Conservation (phyloP, 2,797 vertebrate genomes). For the Lutjanus argentimaculatus region DNA sequence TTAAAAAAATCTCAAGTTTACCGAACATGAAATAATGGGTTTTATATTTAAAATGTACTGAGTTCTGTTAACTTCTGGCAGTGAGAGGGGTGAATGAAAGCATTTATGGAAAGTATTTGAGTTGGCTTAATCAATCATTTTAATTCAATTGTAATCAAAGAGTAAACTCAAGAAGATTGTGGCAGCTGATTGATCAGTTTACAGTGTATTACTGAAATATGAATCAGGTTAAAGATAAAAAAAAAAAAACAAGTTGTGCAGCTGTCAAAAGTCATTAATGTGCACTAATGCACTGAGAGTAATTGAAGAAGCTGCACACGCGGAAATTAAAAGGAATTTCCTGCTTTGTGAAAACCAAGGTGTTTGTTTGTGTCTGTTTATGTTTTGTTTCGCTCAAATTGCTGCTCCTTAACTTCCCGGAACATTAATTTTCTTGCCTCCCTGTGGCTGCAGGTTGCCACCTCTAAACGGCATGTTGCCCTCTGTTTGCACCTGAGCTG, state of each 20-base stretch:
- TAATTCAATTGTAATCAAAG: no score
- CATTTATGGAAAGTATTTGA: no score
- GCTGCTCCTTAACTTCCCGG: constrained; percentile 54
- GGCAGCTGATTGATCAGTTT: no score
- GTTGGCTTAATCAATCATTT: no score
- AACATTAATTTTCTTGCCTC: constrained; percentile 55
- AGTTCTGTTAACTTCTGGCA: no score
- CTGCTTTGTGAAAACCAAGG: constrained; percentile 36
- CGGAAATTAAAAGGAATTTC: constrained; percentile 39
- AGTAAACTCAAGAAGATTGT: no score
- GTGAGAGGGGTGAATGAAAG: no score
- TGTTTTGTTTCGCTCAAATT: constrained; percentile 43
- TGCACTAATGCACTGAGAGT: neutral
- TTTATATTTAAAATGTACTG: no score
- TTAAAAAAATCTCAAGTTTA: no score
- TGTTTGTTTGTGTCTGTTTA: constrained; percentile 59
- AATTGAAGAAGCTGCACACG: neutral
- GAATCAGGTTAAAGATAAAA: neutral
- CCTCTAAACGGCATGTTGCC: constrained; percentile 64
- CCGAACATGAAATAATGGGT: no score
- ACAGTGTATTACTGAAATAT: neutral
- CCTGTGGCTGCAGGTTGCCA: constrained; percentile 66
- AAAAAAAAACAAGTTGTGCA: neutral
- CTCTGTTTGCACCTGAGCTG: constrained; percentile 79
- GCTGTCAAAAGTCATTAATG: constrained; percentile 18